A percentile compares a stretch with the other conserved stretches of the same genome.
These are phyloP conservation scores for Athetis lepigone DNA, from an alignment of 2,888 invertebrate species.

Conservation along the genomic window DNA sequence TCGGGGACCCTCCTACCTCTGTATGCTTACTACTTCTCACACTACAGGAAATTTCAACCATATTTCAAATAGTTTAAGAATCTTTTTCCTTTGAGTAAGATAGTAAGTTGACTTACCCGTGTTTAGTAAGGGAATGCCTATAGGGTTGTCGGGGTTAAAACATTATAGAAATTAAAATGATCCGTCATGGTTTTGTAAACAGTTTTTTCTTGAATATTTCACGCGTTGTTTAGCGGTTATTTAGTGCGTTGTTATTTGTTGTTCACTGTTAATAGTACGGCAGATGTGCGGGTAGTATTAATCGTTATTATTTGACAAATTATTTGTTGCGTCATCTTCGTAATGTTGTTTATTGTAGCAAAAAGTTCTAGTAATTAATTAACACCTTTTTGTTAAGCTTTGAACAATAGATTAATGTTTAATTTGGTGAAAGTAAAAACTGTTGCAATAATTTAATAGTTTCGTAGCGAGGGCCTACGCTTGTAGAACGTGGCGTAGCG, in stretches of 20 bases:
- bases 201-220: constrained; percentile 80
- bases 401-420: constrained; percentile 25
- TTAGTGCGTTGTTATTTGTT: constrained; percentile 73
- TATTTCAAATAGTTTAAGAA: not conserved
- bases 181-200: constrained; percentile 85
- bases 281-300: constrained; percentile 74
- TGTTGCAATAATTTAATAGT: not conserved
- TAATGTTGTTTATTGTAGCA: constrained; percentile 60
- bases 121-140: constrained; percentile 56
- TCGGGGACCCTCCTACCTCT: constrained; percentile 52
- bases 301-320: constrained; percentile 75
- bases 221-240: constrained; percentile 86
- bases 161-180: constrained; percentile 78
- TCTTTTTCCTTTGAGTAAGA: constrained; percentile 11
- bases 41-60: constrained; percentile 9
- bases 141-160: constrained; percentile 80
- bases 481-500: constrained; percentile 18
- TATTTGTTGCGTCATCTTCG: constrained; percentile 61
- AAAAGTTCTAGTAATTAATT: constrained; percentile 55
- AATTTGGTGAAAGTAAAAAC: not conserved
- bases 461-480: constrained; percentile 9
- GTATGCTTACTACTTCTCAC: constrained; percentile 67
- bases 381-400: constrained; percentile 28
- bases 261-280: constrained; percentile 61
- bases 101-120: not conserved